Conservation (phyloP, 2,113 vertebrate genomes). For the Anser brachyrhynchus region DNA sequence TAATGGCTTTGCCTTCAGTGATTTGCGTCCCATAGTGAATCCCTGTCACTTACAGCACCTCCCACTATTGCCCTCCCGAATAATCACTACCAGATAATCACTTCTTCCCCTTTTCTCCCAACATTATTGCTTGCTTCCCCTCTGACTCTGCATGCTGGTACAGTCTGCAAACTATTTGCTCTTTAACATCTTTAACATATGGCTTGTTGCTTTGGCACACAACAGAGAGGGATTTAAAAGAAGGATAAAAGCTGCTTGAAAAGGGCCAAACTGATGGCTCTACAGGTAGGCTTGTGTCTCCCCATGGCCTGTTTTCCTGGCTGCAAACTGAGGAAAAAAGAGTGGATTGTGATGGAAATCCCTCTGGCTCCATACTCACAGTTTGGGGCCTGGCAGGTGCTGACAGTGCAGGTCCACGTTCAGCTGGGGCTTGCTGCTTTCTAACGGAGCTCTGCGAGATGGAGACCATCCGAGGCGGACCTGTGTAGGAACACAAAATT, state of each 20-base stretch:
- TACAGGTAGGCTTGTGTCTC: background rate
- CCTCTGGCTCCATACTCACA: accelerated
- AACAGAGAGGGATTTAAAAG: background rate
- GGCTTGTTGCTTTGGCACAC: background rate
- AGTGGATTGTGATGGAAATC: accelerated
- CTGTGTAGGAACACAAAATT: background rate
- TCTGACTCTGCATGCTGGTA: constrained; percentile 22
- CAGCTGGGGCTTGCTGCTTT: background rate
- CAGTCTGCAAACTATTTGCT: constrained; percentile 7
- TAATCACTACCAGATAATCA: constrained; percentile 62
- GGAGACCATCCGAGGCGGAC: background rate
- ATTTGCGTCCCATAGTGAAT: constrained; percentile 2
- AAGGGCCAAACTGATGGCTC: background rate
- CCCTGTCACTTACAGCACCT: constrained; percentile 38
- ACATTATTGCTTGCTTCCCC: constrained; percentile 13
- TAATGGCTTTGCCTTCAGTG: constrained; percentile 43
- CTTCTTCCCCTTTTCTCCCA: constrained; percentile 67
- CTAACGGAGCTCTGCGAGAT: background rate
- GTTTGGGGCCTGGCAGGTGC: background rate
- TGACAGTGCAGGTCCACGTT: background rate
- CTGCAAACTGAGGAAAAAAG: background rate
- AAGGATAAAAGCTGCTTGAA: background rate
- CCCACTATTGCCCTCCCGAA: constrained; percentile 48
- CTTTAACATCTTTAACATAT: background rate
- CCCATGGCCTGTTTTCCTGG: background rate